Conservation (phyloP, 2,888 invertebrate genomes). For the Cactoblastis cactorum region DNA sequence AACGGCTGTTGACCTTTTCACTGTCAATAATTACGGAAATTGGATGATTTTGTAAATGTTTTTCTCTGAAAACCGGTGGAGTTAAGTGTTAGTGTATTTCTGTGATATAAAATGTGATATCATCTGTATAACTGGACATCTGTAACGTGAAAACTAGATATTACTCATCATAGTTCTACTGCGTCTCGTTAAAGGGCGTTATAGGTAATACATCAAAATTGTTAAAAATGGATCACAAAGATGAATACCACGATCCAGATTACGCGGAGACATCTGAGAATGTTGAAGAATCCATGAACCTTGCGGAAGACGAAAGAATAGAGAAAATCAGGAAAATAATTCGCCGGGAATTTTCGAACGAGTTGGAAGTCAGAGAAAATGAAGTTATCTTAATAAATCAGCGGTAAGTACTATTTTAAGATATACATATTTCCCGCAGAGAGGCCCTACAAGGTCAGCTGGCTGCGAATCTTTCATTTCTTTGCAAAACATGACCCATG, state of each 20-base stretch:
- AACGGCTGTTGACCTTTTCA: constrained; percentile 67
- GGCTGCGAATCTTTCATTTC: not conserved
- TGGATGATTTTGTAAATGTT: constrained; percentile 45
- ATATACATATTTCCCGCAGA: not conserved
- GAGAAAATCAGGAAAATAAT: constrained; percentile 81
- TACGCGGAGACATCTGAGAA: constrained; percentile 57
- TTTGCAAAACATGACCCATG: constrained; percentile 13
- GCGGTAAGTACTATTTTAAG: constrained; percentile 61
- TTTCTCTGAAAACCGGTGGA: constrained; percentile 30
- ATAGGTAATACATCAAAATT: too few relatives aligned
- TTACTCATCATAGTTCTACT: constrained; percentile 27
- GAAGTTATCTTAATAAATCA: constrained; percentile 86
- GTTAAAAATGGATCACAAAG: constrained; percentile 59
- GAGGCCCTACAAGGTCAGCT: not conserved
- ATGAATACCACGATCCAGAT: constrained; percentile 81
- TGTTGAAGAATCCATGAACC: constrained; percentile 37
- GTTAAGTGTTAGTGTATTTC: constrained; percentile 12
- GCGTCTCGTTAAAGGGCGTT: constrained; percentile 29
- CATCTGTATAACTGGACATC: constrained; percentile 17
- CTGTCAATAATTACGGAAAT: constrained; percentile 61
- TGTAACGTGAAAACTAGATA: constrained; percentile 22
- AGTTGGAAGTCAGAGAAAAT: constrained; percentile 83
- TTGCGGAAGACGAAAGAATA: constrained; percentile 60
- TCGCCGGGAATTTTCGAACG: constrained; percentile 84
- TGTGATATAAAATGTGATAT: constrained; percentile 24